Conservation (phyloP, 2,888 invertebrate genomes). For the Zelleria hepariella region DNA sequence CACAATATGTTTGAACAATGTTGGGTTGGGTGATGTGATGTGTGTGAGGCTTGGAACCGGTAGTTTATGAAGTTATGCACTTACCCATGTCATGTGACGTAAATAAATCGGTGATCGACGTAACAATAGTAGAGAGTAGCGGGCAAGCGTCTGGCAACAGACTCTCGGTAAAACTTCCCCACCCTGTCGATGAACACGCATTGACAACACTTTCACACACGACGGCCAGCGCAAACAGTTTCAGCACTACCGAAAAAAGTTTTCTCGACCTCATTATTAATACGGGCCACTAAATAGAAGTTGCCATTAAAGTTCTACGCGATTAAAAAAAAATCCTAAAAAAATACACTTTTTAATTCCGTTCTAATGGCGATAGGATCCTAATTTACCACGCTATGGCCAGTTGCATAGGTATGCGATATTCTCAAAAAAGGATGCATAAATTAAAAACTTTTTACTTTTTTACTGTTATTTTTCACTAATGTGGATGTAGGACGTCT, state of each 20-base stretch:
- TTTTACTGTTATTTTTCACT: background rate
- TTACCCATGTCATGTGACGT: background rate
- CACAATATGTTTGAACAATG: too few species aligned
- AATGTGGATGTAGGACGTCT: background rate
- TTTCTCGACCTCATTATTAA: constrained; percentile 10
- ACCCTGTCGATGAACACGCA: constrained; percentile 26
- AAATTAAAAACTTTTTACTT: background rate
- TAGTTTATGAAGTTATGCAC: too few species aligned
- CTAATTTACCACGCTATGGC: background rate
- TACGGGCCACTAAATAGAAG: background rate
- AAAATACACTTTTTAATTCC: background rate
- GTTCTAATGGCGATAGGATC: background rate
- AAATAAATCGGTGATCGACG: background rate
- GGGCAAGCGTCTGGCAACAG: constrained; percentile 42
- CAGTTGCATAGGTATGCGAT: background rate
- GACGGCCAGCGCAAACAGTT: constrained; percentile 14
- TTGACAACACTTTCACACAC: constrained; percentile 21
- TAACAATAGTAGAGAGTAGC: constrained; percentile 18
- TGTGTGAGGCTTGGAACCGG: too few species aligned
- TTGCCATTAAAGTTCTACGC: background rate
- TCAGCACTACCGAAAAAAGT: constrained; percentile 22
- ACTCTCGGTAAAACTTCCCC: constrained; percentile 46
- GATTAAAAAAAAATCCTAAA: background rate
- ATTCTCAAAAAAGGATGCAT: background rate
- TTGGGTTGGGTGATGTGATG: too few species aligned